Evolutionary conservation across 2,113 vertebrate species (phyloP), one percentile per base, ranked within the genome.

Genomic region (Lamprotornis superbus): DNA sequence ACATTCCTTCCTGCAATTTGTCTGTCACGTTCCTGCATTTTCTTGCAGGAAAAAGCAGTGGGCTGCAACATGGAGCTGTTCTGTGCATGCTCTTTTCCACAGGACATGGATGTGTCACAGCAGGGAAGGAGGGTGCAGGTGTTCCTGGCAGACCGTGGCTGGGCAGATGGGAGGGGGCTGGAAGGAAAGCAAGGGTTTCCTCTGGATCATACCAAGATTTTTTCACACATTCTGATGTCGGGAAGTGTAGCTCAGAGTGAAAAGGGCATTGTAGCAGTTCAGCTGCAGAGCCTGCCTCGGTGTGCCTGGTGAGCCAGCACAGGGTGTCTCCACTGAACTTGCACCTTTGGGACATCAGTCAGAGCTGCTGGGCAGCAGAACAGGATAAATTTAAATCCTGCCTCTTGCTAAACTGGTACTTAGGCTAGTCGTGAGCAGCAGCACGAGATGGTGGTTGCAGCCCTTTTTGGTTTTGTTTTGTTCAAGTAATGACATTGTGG

Each of bases 61-160:
- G n/a, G 24, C 60, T 63, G 50, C 42, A n/a, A 0, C 21, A 9
- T 16, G 0, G 2, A 1, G 4, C 23, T 60, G 39, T 42, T 85
- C 35, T 53, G 47, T 73, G 55, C 46, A 1, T 2, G 3, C 37
- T 40, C 19, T 44, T 76, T 37, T 50, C 28, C 53, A 59, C 61
- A 17, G 31, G 35, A 7, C 16, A 0, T 4, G 42, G 68, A 10
- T 55, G 73, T 81, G 80, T 28, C 47, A 11, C 31, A 70, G 61
- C 65, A 30, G 30, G 69, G 47, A 27, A 59, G 79, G 47, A 77
- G 49, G n/a, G 7, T 52, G 65, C 85, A 30, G 42, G 59, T 78
- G 80, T 9, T 50, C 22, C 46, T 19, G 40, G 44, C 79, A 76
- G 71, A 2, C 50, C 18, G 17, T 0, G 3, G 46, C 57, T 22